Evolutionary conservation across 2,113 vertebrate species (phyloP).

Genomic region (Caracal caracal): DNA sequence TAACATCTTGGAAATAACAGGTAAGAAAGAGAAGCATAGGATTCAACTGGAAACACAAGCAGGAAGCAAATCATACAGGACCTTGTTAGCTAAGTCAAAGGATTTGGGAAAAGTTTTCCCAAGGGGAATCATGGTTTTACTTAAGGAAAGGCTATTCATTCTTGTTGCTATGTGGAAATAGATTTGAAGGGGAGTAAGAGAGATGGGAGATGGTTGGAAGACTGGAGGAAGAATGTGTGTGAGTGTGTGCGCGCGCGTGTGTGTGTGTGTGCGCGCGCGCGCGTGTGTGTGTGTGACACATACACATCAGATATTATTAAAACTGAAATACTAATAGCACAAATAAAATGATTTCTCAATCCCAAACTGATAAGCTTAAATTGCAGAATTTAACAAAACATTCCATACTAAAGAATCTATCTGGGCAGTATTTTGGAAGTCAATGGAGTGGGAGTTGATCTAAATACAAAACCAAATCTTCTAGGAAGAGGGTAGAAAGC

Average conservation of each 20-base stretch:
- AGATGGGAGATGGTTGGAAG: neutral
- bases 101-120: neutral
- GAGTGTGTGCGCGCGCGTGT: neutral
- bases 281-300: neutral
- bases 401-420: neutral
- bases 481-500: neutral
- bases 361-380: neutral
- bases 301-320: neutral
- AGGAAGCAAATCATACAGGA: neutral
- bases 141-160: neutral
- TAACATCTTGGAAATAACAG: neutral
- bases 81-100: neutral
- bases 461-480: neutral
- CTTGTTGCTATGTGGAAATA: neutral
- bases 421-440: neutral
- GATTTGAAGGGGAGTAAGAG: neutral
- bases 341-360: neutral
- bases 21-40: too few relatives aligned
- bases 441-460: neutral
- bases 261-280: too few relatives aligned
- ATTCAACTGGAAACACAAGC: neutral
- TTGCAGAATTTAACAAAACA: neutral
- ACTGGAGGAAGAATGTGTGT: neutral
- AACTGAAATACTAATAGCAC: neutral
- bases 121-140: neutral